These are phyloP conservation scores for Philereme transversata DNA, from an alignment of 2,888 invertebrate genomes.

Conservation along the genomic window DNA sequence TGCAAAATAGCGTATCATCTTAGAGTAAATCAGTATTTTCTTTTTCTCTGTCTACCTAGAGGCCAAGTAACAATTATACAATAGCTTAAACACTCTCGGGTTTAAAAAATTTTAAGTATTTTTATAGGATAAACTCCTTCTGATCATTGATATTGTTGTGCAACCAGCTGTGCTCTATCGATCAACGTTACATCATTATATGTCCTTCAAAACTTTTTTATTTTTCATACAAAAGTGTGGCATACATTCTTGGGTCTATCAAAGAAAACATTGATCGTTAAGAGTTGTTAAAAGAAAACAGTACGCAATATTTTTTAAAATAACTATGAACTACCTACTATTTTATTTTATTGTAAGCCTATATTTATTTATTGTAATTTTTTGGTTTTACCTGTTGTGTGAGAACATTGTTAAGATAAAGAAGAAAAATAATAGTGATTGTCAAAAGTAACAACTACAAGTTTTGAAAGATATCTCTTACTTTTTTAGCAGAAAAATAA, in stretches of 20 bases:
- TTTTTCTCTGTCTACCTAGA: neutral
- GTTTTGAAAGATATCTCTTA: no score
- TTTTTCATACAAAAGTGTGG: constrained; percentile 13
- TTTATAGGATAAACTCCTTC: constrained; percentile 63
- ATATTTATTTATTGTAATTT: no score
- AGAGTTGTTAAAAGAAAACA: no score
- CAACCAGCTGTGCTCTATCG: constrained; percentile 68
- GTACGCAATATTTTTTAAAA: no score
- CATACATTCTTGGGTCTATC: neutral
- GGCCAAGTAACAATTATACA: neutral
- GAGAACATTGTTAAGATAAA: no score
- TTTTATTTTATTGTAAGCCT: no score
- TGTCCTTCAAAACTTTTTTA: constrained; percentile 31
- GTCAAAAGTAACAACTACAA: no score
- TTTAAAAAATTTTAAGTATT: constrained; percentile 44
- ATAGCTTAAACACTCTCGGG: neutral
- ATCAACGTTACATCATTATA: constrained; percentile 57
- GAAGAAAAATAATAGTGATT: neutral
- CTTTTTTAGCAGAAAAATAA: neutral
- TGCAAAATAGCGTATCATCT: constrained; percentile 53
- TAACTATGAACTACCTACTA: no score
- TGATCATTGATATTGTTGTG: constrained; percentile 66
- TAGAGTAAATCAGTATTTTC: constrained; percentile 27
- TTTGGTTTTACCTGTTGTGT: no score
- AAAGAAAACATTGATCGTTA: constrained; percentile 1